phyloP scores from a whole-genome alignment of 2,888 invertebrate genomes.

The Melinaea menophilus region DNA sequence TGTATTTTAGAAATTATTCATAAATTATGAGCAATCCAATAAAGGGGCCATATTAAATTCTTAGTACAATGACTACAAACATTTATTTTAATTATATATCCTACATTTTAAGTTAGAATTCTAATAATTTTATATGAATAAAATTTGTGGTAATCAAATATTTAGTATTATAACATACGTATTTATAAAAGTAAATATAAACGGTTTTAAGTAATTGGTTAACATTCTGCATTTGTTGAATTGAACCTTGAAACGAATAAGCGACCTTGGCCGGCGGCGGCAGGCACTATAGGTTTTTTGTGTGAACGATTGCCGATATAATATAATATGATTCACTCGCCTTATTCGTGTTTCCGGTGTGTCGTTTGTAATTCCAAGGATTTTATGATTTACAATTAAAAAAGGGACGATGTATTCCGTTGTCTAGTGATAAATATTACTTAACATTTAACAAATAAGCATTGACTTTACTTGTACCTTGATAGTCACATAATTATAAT shows the following conservation, averaged over 20 bases:
- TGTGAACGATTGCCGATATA: constrained; percentile 22
- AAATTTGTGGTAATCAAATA: too few species aligned
- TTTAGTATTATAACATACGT: too few species aligned
- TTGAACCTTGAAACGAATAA: constrained; percentile 20
- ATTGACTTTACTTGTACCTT: too few species aligned
- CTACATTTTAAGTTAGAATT: too few species aligned
- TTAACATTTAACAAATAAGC: too few species aligned
- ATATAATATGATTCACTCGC: constrained; percentile 31
- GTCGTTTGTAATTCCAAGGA: constrained; percentile 14
- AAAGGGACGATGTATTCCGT: constrained; percentile 6
- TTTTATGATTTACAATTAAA: constrained; percentile 10
- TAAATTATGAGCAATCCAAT: too few species aligned
- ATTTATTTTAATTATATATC: too few species aligned
- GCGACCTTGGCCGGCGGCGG: constrained; percentile 23
- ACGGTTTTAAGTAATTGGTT: not conserved
- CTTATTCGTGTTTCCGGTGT: constrained; percentile 28
- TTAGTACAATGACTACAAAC: too few species aligned
- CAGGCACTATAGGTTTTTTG: constrained; percentile 26
- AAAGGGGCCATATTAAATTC: too few species aligned
- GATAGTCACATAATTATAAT: too few species aligned
- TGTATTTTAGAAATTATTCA: too few species aligned
- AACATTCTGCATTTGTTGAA: constrained; percentile 10
- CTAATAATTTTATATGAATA: too few species aligned
- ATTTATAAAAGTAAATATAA: not conserved
- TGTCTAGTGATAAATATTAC: not conserved